A percentile compares a stretch with the other conserved stretches of the same genome.
Evolutionary conservation across 1,140 invertebrate genomes (phyloP).

Genomic region (Drusus annulatus): DNA sequence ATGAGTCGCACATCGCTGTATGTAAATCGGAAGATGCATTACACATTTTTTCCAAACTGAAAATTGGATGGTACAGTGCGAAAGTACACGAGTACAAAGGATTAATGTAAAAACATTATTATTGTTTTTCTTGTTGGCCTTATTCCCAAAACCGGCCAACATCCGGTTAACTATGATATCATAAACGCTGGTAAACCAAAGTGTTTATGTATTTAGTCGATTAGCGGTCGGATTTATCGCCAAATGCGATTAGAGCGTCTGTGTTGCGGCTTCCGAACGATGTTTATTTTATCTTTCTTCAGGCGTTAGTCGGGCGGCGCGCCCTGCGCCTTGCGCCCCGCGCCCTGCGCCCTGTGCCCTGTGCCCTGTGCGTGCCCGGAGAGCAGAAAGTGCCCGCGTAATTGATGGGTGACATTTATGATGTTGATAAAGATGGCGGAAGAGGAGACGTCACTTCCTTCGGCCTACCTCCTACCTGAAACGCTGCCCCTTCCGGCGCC

Average conservation of each 20-base stretch:
- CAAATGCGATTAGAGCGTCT: conserved; percentile 51
- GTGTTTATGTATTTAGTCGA: conserved; percentile 43
- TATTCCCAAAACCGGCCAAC: no score
- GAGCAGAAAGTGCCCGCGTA: conserved; percentile 38
- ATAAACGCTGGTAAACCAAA: no score
- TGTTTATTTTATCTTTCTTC: conserved; percentile 43
- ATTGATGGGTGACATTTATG: conserved; percentile 55
- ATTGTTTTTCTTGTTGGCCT: no score
- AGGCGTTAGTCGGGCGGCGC: conserved; percentile 34
- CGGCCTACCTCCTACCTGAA: conserved; percentile 12
- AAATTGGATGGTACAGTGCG: not conserved
- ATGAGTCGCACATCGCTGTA: conserved; percentile 38
- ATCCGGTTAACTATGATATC: no score
- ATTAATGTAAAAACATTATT: no score
- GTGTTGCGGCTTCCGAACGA: conserved; percentile 50
- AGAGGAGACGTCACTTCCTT: conserved; percentile 18
- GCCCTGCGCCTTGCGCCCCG: conserved; percentile 42
- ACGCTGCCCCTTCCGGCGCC: conserved; percentile 16
- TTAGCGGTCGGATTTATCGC: conserved; percentile 48
- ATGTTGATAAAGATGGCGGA: conserved; percentile 52
- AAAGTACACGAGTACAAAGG: not conserved
- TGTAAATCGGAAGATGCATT: conserved; percentile 38
- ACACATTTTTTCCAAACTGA: not conserved
- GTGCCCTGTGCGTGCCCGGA: conserved; percentile 48
- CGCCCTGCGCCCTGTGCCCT: conserved; percentile 2